Evolutionary conservation across 2,797 vertebrate genomes (phyloP), one percentile per base, ranked within the genome.

Genomic region (Tachyglossus aculeatus): DNA sequence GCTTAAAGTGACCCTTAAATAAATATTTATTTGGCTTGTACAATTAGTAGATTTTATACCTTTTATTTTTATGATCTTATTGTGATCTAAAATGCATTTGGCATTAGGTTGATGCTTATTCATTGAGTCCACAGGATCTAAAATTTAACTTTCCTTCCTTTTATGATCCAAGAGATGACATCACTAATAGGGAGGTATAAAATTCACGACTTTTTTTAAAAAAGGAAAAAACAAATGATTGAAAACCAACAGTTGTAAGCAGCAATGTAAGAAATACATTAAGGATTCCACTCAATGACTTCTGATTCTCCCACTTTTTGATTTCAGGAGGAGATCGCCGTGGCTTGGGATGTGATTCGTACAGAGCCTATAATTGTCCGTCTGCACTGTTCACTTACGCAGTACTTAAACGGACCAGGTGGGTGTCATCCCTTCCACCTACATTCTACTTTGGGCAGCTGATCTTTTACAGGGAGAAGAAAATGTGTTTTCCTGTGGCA

Each of bases 341-440:
- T 95, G 80, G 95, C 95, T 60, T 96, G 95, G 95, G 95, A 96
- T 84, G 94, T 96, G 54, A 94, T 95, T 88, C 92, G 95, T 67
- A 95, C 93, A 67, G 95, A 96, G 79, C 95, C 95, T 43, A 95
- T 96, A 81, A 94, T 96, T 62, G 93, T 96, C 72, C 91, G 95
- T 19, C 90, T 96, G 65, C 95, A 96, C 84, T 96, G 95, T 81
- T 96, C 95, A 8, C 93, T 96, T 41, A 96, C 95, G 15, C 95
- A 96, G 71, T 96, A 96, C 88, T 91, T 96, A 80, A 95, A 95
- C 87, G 95, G 95, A 80, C 95, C 95, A 90, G 95, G 95, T 96
- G 59, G 88, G 92, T 90, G 38, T 56, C 1, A 0, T 47, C 41
- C 71, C 6, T 71, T 79, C 24, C 50, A 65, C 18, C 16, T 65